Evolutionary conservation across 1,140 invertebrate species (phyloP).

Genomic region (Diuraphis noxia): DNA sequence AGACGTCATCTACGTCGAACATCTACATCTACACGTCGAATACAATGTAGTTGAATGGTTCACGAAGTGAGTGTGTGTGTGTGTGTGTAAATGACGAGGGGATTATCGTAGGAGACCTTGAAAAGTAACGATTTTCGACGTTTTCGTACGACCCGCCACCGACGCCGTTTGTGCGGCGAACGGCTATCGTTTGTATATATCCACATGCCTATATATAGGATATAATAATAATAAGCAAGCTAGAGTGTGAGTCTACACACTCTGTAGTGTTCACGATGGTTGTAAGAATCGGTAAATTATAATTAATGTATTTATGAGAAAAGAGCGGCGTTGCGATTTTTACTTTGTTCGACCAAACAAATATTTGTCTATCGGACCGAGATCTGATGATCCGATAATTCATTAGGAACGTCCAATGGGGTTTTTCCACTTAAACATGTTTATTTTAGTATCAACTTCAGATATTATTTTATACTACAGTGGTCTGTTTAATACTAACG

Average conservation of each 20-base stretch:
- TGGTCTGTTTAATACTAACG: background rate
- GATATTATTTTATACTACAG: background rate
- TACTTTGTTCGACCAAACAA: constrained; percentile 7
- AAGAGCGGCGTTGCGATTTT: background rate
- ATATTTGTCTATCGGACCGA: background rate
- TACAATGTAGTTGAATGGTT: background rate
- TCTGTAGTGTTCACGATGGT: background rate
- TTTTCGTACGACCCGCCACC: constrained; percentile 9
- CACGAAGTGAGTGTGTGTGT: background rate
- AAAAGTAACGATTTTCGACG: constrained; percentile 46
- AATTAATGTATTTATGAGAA: background rate
- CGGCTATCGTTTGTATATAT: background rate
- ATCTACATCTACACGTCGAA: too few species aligned
- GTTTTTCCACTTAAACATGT: background rate
- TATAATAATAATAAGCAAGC: background rate
- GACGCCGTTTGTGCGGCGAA: background rate
- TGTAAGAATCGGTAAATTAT: background rate
- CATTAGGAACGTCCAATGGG: background rate
- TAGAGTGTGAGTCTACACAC: background rate
- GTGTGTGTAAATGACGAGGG: background rate
- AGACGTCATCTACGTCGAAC: background rate
- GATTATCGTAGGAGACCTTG: constrained; percentile 8
- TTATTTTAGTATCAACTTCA: background rate
- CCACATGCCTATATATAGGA: background rate
- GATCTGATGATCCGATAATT: background rate